Base-by-base conservation (phyloP, 1,140 invertebrate genomes). In the Leptinotarsa undecemlineata region DNA sequence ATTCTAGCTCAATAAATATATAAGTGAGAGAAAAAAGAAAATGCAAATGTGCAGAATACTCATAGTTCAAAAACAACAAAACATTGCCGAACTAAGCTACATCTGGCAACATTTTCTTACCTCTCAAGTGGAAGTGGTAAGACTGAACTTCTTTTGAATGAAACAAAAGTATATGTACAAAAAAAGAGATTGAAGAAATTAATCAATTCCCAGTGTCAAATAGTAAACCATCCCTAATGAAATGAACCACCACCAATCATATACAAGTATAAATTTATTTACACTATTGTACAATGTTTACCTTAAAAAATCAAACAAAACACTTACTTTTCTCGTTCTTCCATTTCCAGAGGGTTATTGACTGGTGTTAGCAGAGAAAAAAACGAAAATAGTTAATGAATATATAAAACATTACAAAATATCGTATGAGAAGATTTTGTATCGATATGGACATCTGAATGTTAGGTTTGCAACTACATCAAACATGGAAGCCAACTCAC, bases 281-380 rank as follows among this genome's bases (percentile, higher is more conserved):
- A 71, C 73, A 71, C 23, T 76, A 57, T 74, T 60, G 60, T 48
- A 76, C 42, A 62, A 64, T 71, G 42, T 74, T 68, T 26, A 15
- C 47, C 62, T 60, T 73, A 48, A 62, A 66, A 51, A 68, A 71
- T 60, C n/a, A 61, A 47, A 63, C 6, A 67, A 77, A 73, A 77
- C 33, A 85, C 92, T 94, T 92, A 94, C 92, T 94, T 93, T 87
- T 94, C 92, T 83, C 92, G 89, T 87, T 94, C 92, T 86, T 94
- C 92, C 87, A 93, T 86, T 84, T 92, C 90, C 85, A 92, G 89
- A 76, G 91, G 90, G 86, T 89, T 93, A 90, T 91, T 93, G 87
- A 92, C 92, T 93, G 87, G 85, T 73, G 78, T 79, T 86, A 86
- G 86, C 86, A 84, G 84, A 84, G 86, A 86, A 79, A 87, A 87